phyloP scores from a whole-genome alignment of 30 jellyfish, hydroid and myxozoan genomes.

The Haliclystus octoradiatus region DNA sequence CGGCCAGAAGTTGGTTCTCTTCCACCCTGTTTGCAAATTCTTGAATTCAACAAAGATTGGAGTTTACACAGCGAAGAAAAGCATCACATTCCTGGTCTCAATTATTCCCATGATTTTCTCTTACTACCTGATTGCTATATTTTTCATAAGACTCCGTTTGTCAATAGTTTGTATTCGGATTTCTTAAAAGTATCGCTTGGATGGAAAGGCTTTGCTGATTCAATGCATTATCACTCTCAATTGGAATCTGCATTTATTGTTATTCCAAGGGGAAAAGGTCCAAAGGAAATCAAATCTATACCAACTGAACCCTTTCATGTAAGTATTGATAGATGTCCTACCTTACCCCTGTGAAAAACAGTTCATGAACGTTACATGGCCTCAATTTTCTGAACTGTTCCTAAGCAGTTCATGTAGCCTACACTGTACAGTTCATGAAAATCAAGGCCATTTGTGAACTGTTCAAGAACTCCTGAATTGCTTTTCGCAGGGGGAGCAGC shows the following conservation, averaged over 20 bases:
- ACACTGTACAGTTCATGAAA: too few species aligned
- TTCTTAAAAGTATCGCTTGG: slow-evolving; percentile 75
- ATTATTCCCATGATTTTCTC: slow-evolving; percentile 86
- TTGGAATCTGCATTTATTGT: slow-evolving; percentile 78
- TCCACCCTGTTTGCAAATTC: slow-evolving; percentile 44
- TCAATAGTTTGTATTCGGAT: slow-evolving; percentile 42
- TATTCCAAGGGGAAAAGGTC: slow-evolving; percentile 66
- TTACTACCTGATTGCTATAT: slow-evolving; percentile 74
- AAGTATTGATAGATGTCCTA: too few species aligned
- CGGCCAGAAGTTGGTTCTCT: slow-evolving; percentile 48
- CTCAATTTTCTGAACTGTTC: too few species aligned
- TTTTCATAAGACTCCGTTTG: slow-evolving; percentile 90
- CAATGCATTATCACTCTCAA: slow-evolving; percentile 62
- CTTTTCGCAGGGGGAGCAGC: too few species aligned
- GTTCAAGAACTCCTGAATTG: too few species aligned
- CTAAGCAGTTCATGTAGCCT: too few species aligned
- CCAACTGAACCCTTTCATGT: slow-evolving; percentile 86
- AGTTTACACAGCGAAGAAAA: slow-evolving; percentile 38
- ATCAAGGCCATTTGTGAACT: too few species aligned
- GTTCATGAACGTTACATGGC: too few species aligned
- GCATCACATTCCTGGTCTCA: slow-evolving; percentile 56
- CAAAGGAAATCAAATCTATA: slow-evolving; percentile 24
- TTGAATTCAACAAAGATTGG: slow-evolving; percentile 89
- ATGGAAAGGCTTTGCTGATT: slow-evolving; percentile 82
- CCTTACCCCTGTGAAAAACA: too few species aligned